Conservation (phyloP, 2,888 invertebrate genomes). For the Exephanes ischioxanthus region DNA sequence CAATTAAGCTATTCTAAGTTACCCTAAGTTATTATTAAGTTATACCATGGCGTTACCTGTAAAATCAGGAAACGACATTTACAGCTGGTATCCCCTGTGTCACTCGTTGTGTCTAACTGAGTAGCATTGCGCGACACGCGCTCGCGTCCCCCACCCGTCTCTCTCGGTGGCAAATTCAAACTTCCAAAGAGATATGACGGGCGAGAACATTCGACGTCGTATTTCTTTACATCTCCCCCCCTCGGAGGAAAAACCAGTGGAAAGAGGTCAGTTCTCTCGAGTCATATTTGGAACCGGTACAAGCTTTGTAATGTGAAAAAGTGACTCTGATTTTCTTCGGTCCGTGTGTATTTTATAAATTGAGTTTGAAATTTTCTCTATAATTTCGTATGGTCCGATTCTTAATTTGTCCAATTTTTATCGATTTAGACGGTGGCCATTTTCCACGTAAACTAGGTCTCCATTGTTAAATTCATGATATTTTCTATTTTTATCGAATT, state of each 20-base stretch:
- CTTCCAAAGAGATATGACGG: no score
- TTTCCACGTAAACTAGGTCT: slow-evolving; percentile 74
- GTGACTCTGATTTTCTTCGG: slow-evolving; percentile 52
- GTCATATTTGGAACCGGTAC: slow-evolving; percentile 8
- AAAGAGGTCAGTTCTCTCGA: slow-evolving; percentile 8
- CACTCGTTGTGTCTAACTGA: no score
- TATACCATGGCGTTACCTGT: no score
- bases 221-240: slow-evolving; percentile 39
- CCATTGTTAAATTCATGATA: slow-evolving; percentile 72
- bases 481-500: slow-evolving; percentile 71
- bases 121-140: no score
- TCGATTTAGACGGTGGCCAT: slow-evolving; percentile 73
- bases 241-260: background rate
- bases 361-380: slow-evolving; percentile 69
- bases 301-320: slow-evolving; percentile 43
- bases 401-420: slow-evolving; percentile 73
- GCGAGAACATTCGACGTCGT: no score
- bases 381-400: slow-evolving; percentile 70
- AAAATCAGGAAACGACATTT: no score
- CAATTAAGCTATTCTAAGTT: no score
- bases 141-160: no score
- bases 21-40: no score
- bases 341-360: slow-evolving; percentile 69
- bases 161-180: no score
- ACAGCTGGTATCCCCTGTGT: no score